phyloP scores from a whole-genome alignment of 2,113 vertebrate genomes.

The Grallaria varia region DNA sequence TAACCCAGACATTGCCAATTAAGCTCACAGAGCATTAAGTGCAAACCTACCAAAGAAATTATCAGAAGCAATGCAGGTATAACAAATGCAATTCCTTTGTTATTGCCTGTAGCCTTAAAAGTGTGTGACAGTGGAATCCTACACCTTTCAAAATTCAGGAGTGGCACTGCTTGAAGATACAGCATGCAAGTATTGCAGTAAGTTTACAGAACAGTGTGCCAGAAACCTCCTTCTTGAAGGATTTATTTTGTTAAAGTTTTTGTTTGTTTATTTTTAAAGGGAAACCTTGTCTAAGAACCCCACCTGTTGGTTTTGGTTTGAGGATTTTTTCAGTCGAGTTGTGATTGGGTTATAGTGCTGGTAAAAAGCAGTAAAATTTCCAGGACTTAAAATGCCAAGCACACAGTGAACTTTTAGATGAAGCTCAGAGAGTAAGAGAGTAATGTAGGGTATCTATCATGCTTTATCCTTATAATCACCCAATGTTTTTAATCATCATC shows the following conservation, averaged over 20 bases:
- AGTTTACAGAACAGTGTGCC: not conserved
- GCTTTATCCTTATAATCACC: not conserved
- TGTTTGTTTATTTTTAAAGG: not conserved
- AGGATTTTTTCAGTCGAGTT: not conserved
- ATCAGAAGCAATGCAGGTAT: not conserved
- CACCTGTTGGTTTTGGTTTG: not conserved
- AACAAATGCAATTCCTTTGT: not conserved
- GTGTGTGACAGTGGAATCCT: not conserved
- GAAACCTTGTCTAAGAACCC: not conserved
- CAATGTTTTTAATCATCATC: not conserved
- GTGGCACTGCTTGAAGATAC: not conserved
- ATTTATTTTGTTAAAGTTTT: not conserved
- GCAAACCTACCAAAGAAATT: not conserved
- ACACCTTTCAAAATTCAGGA: not conserved
- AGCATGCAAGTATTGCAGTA: not conserved
- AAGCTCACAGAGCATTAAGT: not conserved
- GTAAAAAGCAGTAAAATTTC: not conserved
- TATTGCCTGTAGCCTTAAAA: not conserved
- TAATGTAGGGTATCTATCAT: not conserved
- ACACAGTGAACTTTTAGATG: not conserved
- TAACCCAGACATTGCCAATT: conserved; percentile 15
- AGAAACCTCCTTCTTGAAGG: not conserved
- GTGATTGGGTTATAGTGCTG: not conserved
- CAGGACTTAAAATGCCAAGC: not conserved
- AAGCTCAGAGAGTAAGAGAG: not conserved